phyloP scores from a whole-genome alignment of 2,888 invertebrate genomes.

The Hypselothyrea guttata region DNA sequence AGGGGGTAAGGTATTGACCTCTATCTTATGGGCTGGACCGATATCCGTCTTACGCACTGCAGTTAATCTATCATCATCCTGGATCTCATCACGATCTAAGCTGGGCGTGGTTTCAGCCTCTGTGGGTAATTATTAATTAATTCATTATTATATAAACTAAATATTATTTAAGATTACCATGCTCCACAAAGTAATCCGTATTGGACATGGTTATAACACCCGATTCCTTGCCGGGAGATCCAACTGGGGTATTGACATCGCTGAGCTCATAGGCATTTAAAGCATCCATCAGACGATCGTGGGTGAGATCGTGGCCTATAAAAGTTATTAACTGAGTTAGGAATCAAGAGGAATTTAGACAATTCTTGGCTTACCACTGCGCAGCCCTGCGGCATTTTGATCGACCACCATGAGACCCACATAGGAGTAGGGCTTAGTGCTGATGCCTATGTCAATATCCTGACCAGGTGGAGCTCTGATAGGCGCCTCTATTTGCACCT shows the following conservation, averaged over 20 bases:
- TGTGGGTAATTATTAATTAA: constrained; percentile 8
- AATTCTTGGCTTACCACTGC: constrained; percentile 84
- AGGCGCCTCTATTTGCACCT: constrained; percentile 86
- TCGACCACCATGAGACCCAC: constrained; percentile 95
- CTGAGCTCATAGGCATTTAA: constrained; percentile 74
- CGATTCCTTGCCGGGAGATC: constrained; percentile 80
- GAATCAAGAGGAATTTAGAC: not conserved
- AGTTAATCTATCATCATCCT: constrained; percentile 78
- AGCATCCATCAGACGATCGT: constrained; percentile 74
- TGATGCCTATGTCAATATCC: constrained; percentile 90
- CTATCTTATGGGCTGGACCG: constrained; percentile 82
- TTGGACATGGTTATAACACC: constrained; percentile 81
- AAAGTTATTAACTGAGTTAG: not conserved
- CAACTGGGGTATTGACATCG: constrained; percentile 70
- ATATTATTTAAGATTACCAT: constrained; percentile 44
- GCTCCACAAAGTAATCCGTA: constrained; percentile 77
- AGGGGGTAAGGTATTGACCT: constrained; percentile 88
- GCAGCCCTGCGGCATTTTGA: constrained; percentile 87
- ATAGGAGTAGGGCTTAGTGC: constrained; percentile 92
- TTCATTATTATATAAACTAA: not conserved
- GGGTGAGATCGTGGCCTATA: constrained; percentile 80
- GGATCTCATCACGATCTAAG: constrained; percentile 42
- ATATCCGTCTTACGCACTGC: constrained; percentile 82
- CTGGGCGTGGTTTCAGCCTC: constrained; percentile 72
- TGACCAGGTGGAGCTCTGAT: constrained; percentile 89